A percentile compares a stretch with the other conserved stretches of the same genome.
These are phyloP conservation scores for Euwallacea fornicatus DNA, from an alignment of 1,140 invertebrate species.

Conservation along the genomic window DNA sequence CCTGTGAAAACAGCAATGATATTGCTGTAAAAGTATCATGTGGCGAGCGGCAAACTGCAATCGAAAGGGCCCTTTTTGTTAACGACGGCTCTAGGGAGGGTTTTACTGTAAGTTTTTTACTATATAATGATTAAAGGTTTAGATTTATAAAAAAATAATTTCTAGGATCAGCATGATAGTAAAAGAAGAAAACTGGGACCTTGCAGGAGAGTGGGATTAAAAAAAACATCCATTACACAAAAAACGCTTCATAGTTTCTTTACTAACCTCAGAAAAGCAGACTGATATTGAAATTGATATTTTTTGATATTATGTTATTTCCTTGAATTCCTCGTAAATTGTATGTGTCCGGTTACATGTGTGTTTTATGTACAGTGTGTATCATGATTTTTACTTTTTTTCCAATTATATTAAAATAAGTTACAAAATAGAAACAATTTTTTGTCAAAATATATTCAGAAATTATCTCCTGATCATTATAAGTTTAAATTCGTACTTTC, in stretches of 20 bases:
- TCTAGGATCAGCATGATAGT: not conserved
- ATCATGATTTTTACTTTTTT: too few relatives aligned
- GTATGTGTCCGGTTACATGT: too few relatives aligned
- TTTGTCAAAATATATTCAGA: too few relatives aligned
- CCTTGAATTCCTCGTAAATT: too few relatives aligned
- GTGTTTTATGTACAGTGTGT: too few relatives aligned
- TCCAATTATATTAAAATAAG: too few relatives aligned
- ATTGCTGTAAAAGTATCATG: not conserved
- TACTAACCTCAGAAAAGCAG: not conserved
- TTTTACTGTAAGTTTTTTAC: not conserved
- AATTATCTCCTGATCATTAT: too few relatives aligned
- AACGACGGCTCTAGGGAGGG: not conserved
- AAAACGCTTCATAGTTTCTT: conserved; percentile 36
- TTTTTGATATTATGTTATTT: too few relatives aligned
- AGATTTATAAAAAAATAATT: not conserved
- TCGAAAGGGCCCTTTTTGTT: not conserved
- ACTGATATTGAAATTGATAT: too few relatives aligned
- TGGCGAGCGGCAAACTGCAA: not conserved
- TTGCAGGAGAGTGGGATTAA: conserved; percentile 30
- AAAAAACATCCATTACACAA: conserved; percentile 19
- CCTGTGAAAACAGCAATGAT: not conserved
- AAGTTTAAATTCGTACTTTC: too few relatives aligned
- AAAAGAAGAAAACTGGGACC: conserved; percentile 23
- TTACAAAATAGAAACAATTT: too few relatives aligned
- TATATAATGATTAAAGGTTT: not conserved